Evolutionary conservation across 1,140 invertebrate genomes (phyloP), one percentile per base, ranked within the genome.

Genomic region (Mycetomoellerius zeteki): DNA sequence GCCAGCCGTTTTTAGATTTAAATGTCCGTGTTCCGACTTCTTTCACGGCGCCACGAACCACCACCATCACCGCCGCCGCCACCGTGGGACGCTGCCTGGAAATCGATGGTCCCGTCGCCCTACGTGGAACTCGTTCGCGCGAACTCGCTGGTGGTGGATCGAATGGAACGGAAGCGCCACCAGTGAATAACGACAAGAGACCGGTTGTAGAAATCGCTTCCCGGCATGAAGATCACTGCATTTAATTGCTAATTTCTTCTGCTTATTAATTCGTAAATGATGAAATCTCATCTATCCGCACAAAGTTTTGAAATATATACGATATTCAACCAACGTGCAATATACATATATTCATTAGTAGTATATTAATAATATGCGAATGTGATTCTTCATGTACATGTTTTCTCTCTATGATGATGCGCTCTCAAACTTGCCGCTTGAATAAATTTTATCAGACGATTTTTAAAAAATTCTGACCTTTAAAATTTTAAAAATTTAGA

Each of bases 1-100:
- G 82, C 89, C 92, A 91, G 85, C 86, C 89, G 90, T 92, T 93
- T 94, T 93, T 94, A 92, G 91, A 93, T 93, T 93, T 93, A 91
- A 92, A 93, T 87, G 86, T 90, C 89, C 86, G 82, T 88, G 82
- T 50, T 72, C 71, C 76, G 72, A 86, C 81, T 89, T 90, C 76
- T 90, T 90, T 90, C 88, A 65, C 69, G 78, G 88, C 89, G 89
- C 86, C 88, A 90, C 78, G 78, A 82, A 82, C 67, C 86, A 33
- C 73, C 65, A 76, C 86, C 64, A 69, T 75, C 89, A 54, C 52
- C 60, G 54, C 73, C 43, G 10, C 4, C 43, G 81, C 82, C 52
- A 33, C 56, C 80, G 58, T 88, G 52, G 87, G 56, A 75, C 76
- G 88, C 84, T 85, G 73, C 84, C 88, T 90, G 89, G 86, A 90